Percentiles rank a stretch among this genome's conserved stretches.
These are phyloP conservation scores for Ctenicera cuprea DNA, from an alignment of 2,888 invertebrate genomes.

Conservation along the genomic window DNA sequence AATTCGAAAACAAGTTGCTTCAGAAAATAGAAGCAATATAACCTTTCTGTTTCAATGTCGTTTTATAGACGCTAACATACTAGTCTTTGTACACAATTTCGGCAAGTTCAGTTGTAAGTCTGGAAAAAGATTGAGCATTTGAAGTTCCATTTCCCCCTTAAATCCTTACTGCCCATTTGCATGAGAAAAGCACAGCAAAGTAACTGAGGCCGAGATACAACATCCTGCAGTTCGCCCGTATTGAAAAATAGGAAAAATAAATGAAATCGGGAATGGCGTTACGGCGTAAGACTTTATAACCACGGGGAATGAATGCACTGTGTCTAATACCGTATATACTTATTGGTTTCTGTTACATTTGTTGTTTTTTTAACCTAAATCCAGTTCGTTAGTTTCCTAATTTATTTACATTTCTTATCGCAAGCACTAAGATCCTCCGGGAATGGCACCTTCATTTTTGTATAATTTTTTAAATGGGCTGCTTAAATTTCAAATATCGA, in stretches of 20 bases:
- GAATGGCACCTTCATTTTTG: neutral
- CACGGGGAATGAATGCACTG: conserved; percentile 34
- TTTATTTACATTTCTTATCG: neutral
- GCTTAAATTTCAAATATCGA: conserved; percentile 22
- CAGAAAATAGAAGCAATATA: neutral
- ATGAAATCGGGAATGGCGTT: conserved; percentile 34
- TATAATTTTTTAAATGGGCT: neutral
- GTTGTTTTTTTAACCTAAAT: neutral
- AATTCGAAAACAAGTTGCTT: neutral
- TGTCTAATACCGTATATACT: neutral
- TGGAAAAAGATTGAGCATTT: conserved; percentile 36
- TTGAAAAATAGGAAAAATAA: conserved; percentile 38
- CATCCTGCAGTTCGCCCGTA: conserved; percentile 41
- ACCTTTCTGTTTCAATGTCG: conserved; percentile 6
- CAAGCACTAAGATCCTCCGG: neutral
- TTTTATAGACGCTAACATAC: conserved; percentile 15
- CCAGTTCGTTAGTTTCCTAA: neutral
- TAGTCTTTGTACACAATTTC: conserved; percentile 25
- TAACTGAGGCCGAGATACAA: conserved; percentile 41
- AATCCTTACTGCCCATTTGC: conserved; percentile 47
- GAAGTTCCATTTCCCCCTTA: conserved; percentile 42
- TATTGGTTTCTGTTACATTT: neutral
- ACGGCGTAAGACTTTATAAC: conserved; percentile 35
- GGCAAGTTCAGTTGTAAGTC: conserved; percentile 29
- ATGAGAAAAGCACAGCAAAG: conserved; percentile 49